These are phyloP conservation scores for Odontophorus gujanensis DNA, from an alignment of 2,113 vertebrate species.

Conservation along the genomic window DNA sequence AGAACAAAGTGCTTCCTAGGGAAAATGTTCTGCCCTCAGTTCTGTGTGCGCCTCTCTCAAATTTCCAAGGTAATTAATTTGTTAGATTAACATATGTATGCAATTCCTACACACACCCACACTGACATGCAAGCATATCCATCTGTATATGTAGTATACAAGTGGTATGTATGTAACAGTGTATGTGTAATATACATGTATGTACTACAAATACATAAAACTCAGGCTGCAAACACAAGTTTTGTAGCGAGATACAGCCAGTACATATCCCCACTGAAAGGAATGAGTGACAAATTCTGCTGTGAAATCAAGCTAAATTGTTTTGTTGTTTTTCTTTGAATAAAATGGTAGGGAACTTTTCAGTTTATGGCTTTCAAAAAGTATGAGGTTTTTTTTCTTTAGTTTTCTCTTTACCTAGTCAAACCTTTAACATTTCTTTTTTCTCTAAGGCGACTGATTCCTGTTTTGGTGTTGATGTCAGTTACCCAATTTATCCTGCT, in stretches of 20 bases:
- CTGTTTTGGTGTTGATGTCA: not conserved
- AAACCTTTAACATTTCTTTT: rapidly evolving
- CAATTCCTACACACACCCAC: not conserved
- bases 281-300: not conserved
- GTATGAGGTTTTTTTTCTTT: not conserved
- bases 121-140: not conserved
- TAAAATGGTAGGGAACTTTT: not conserved
- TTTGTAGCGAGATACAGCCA: not conserved
- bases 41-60: not conserved
- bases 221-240: not conserved
- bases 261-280: not conserved
- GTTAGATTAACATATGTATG: not conserved
- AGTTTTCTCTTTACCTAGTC: not conserved
- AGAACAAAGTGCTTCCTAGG: not conserved
- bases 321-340: not conserved
- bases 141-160: no score
- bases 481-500: not conserved
- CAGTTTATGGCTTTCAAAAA: not conserved
- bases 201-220: not conserved
- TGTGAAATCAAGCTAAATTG: not conserved
- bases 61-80: not conserved
- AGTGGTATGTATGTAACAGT: no score
- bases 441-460: not conserved
- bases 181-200: no score
- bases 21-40: not conserved